Evolutionary conservation across 2,797 vertebrate species (phyloP).

Genomic region (Cyclopterus lumpus): DNA sequence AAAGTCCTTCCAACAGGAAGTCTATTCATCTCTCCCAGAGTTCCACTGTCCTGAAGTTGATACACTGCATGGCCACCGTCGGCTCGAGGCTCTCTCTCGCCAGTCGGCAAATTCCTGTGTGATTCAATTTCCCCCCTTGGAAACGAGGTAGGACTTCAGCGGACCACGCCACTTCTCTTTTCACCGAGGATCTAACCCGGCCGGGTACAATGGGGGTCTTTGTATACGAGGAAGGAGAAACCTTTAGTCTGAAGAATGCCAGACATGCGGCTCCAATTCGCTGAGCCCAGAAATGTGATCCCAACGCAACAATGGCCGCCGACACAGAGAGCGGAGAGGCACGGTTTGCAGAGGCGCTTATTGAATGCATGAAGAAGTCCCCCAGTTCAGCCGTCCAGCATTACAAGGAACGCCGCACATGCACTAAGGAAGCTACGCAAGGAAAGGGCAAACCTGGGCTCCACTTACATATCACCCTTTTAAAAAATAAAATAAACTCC

Average conservation of each 20-base stretch:
- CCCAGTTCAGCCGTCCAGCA: slow-evolving; percentile 16
- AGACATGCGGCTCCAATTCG: slow-evolving; percentile 81
- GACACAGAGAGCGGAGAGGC: slow-evolving; percentile 37
- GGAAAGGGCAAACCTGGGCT: slow-evolving; percentile 1
- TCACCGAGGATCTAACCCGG: slow-evolving; percentile 52
- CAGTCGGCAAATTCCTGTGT: slow-evolving; percentile 48
- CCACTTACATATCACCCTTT: background rate
- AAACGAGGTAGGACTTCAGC: slow-evolving; percentile 68
- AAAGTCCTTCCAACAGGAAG: slow-evolving; percentile 50
- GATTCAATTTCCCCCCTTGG: slow-evolving; percentile 64
- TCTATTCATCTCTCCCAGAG: slow-evolving; percentile 32
- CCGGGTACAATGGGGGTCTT: slow-evolving; percentile 78
- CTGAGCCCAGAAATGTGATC: slow-evolving; percentile 79
- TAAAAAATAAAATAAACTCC: background rate
- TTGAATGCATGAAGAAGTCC: slow-evolving; percentile 17
- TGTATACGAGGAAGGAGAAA: slow-evolving; percentile 77
- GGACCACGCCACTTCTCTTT: slow-evolving; percentile 62
- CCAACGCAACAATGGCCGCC: slow-evolving; percentile 67
- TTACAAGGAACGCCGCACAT: slow-evolving; percentile 26
- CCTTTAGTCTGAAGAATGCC: slow-evolving; percentile 83
- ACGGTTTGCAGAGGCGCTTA: slow-evolving; percentile 26
- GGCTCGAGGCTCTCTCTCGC: slow-evolving; percentile 3
- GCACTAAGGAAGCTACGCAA: slow-evolving; percentile 15
- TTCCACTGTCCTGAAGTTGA: slow-evolving; percentile 23
- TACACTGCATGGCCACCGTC: slow-evolving; percentile 2